A percentile compares a stretch with the other conserved stretches of the same genome.
phyloP scores from a whole-genome alignment of 2,113 vertebrate species.

The Pholis gunnellus region DNA sequence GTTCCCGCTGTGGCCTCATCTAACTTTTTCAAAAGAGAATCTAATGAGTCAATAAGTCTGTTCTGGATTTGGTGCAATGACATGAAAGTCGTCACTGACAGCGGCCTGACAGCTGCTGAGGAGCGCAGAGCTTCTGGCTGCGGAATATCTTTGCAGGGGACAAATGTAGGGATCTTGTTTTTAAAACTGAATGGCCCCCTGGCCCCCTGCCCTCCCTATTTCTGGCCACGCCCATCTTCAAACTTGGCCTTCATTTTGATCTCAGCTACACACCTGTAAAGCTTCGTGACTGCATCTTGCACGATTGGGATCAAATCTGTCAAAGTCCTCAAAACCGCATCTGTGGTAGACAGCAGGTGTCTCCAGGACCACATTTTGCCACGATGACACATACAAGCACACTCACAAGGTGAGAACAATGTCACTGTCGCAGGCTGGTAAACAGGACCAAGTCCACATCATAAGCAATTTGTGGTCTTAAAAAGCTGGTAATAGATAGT shows the following conservation, averaged over 20 bases:
- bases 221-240: no score
- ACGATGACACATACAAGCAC: no score
- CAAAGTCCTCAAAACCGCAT: no score
- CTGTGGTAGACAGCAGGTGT: no score
- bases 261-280: no score
- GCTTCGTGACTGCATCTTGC: no score
- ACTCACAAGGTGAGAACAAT: no score
- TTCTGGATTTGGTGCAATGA: conserved; percentile 30
- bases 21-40: conserved; percentile 41
- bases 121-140: conserved; percentile 24
- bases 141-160: conserved; percentile 7
- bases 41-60: conserved; percentile 42
- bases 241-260: no score
- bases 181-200: background rate
- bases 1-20: conserved; percentile 52
- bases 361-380: no score
- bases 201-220: no score
- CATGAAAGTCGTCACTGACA: conserved; percentile 31
- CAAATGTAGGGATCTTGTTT: conserved; percentile 22
- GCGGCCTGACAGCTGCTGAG: conserved; percentile 40
- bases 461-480: background rate
- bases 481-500: background rate
- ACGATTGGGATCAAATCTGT: no score
- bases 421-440: no score
- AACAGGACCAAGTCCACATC: background rate